phyloP scores from a whole-genome alignment of 37 sponge, comb jelly and placozoan species.

The Petrosia ficiformis region DNA sequence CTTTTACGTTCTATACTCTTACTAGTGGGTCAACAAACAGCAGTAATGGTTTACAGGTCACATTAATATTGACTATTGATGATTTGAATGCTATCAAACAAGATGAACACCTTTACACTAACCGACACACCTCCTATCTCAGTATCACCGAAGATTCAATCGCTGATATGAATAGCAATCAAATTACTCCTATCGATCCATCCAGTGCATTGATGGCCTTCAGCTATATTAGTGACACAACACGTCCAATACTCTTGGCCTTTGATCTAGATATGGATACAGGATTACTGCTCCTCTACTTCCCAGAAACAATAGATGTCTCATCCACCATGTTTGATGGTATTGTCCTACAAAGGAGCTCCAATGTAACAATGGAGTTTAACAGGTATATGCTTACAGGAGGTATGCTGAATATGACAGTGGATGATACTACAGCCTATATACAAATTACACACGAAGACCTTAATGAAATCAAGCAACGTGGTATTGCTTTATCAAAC shows the following conservation, averaged over 20 bases:
- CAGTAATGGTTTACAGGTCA: conserved; percentile 66
- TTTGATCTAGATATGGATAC: conserved; percentile 89
- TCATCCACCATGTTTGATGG: conserved; percentile 70
- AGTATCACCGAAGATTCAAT: conserved; percentile 43
- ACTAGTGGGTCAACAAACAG: conserved; percentile 75
- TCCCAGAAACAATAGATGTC: conserved; percentile 85
- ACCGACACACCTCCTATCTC: conserved; percentile 58
- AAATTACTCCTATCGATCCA: conserved; percentile 22
- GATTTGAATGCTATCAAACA: conserved; percentile 82
- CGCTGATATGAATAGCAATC: conserved; percentile 75
- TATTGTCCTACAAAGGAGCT: conserved; percentile 66
- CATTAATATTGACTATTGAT: conserved; percentile 47
- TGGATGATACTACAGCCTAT: conserved; percentile 54
- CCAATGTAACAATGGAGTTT: conserved; percentile 44
- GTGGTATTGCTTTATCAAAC: conserved; percentile 62
- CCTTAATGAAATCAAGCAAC: conserved; percentile 81
- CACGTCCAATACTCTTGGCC: conserved; percentile 60
- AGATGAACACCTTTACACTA: conserved; percentile 46
- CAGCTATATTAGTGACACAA: conserved; percentile 75
- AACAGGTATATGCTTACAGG: conserved; percentile 70
- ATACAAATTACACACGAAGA: conserved; percentile 67
- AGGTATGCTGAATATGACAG: conserved; percentile 56
- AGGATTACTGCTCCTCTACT: conserved; percentile 62
- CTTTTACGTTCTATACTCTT: conserved; percentile 39
- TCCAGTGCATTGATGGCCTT: conserved; percentile 38